Evolutionary conservation across 1,140 invertebrate genomes (phyloP).

Genomic region (Lamellibrachia luymesi): DNA sequence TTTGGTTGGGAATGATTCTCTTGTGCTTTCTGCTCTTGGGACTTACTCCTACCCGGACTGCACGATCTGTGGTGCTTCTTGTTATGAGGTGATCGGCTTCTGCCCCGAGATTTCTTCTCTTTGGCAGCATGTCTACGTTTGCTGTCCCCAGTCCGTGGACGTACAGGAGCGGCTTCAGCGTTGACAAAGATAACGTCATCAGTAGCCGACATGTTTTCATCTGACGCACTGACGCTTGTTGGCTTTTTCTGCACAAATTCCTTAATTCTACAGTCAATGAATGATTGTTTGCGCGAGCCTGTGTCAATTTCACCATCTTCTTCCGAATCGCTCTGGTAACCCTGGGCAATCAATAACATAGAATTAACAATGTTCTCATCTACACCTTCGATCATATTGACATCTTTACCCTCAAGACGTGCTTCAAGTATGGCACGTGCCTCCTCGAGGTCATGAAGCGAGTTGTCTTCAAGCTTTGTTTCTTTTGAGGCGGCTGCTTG

Average conservation of each 20-base stretch:
- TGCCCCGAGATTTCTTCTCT: background rate
- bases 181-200: background rate
- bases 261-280: constrained; percentile 27
- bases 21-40: background rate
- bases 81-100: background rate
- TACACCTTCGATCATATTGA: constrained; percentile 26
- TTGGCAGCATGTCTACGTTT: background rate
- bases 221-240: background rate
- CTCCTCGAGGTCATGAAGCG: constrained; percentile 52
- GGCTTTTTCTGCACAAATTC: constrained; percentile 15
- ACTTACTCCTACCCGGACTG: background rate
- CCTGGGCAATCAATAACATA: constrained; percentile 51
- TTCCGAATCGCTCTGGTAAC: constrained; percentile 47
- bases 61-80: background rate
- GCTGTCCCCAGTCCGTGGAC: background rate
- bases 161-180: background rate
- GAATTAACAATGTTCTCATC: constrained; percentile 37
- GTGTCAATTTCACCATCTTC: constrained; percentile 52
- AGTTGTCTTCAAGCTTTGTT: constrained; percentile 36
- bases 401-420: constrained; percentile 31
- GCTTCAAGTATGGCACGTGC: constrained; percentile 49
- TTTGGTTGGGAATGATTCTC: background rate
- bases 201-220: background rate
- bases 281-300: constrained; percentile 34
- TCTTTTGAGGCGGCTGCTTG: constrained; percentile 28